phyloP scores from a whole-genome alignment of 2,797 vertebrate genomes.

The Chelonia mydas region DNA sequence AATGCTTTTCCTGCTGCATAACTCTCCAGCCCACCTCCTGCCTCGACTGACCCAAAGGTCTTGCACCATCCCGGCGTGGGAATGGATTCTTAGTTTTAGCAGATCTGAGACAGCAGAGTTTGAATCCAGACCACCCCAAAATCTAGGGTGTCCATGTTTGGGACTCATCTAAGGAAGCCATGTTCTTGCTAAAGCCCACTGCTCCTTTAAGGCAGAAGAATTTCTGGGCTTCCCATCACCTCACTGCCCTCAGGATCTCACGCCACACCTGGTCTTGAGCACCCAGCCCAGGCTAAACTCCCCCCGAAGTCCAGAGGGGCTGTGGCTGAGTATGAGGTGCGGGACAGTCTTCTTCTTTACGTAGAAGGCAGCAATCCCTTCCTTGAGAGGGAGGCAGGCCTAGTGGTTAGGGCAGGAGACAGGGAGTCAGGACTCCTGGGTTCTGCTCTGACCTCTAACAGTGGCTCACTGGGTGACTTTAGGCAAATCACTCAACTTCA shows the following conservation, averaged over 20 bases:
- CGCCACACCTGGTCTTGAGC: neutral
- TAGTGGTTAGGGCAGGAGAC: neutral
- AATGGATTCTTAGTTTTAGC: neutral
- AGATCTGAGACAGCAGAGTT: neutral
- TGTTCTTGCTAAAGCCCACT: neutral
- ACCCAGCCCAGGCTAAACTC: neutral
- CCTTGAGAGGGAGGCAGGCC: neutral
- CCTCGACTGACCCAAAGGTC: neutral
- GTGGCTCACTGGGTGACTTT: neutral
- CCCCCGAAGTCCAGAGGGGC: neutral
- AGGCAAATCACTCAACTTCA: neutral
- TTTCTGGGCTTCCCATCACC: neutral
- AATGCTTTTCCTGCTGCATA: neutral
- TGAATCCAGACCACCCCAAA: neutral
- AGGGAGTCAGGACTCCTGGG: neutral
- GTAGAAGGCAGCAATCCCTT: neutral
- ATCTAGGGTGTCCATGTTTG: neutral
- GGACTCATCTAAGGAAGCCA: neutral
- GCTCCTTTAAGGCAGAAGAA: neutral
- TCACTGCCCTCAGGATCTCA: neutral
- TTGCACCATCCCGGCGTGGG: neutral
- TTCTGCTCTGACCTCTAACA: neutral
- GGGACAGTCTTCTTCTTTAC: neutral
- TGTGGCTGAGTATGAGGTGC: neutral
- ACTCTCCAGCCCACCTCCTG: neutral